Base-by-base conservation (phyloP, 2,888 invertebrate species). In the Leptopilina myrica region DNA sequence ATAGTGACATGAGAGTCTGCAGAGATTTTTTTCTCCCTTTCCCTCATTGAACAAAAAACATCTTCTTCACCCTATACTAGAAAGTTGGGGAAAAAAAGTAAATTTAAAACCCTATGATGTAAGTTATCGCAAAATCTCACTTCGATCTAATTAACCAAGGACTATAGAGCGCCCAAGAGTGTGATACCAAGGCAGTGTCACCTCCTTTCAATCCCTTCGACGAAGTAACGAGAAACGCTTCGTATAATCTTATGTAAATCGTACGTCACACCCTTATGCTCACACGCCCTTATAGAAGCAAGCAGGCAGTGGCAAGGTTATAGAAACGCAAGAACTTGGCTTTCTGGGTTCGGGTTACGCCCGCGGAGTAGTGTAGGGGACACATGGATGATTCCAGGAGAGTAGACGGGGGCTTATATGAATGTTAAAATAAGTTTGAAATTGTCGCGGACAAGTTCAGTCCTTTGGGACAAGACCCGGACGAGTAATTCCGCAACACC, bases 381-480 rank as follows among this genome's bases (percentile, higher is more conserved):
- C 84, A 85, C 86, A 49, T 49, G 49, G 85, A 78, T 65, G 75
- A 79, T 78, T 77, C 75, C 76, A 82, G 81, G 78, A 80, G 83
- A 80, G 84, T 85, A 80, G 83, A 84, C 85, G 88, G 87, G 88
- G 89, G 90, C 90, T 91, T 91, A 91, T 91, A 91, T 91, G 91
- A 91, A 91, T 91, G 91, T 91, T 91, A 90, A 91, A 91, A 91
- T 91, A 91, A 91, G 91, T 91, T 91, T 91, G 91, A 91, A 91
- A 91, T 91, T 91, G 91, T 91, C 91, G 91, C 91, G 90, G 91
- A 91, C 91, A 91, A 91, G 90, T 91, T 91, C 88, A 85, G 87
- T 87, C 91, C 89, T 90, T 78, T 81, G 91, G 90, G 91, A 90
- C 79, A 79, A 76, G 85, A 84, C 89, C 88, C 88, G 88, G 89